Percentiles rank a stretch among this genome's conserved stretches.
phyloP scores from a whole-genome alignment of 2,113 vertebrate genomes.

The Phalacrocorax carbo region DNA sequence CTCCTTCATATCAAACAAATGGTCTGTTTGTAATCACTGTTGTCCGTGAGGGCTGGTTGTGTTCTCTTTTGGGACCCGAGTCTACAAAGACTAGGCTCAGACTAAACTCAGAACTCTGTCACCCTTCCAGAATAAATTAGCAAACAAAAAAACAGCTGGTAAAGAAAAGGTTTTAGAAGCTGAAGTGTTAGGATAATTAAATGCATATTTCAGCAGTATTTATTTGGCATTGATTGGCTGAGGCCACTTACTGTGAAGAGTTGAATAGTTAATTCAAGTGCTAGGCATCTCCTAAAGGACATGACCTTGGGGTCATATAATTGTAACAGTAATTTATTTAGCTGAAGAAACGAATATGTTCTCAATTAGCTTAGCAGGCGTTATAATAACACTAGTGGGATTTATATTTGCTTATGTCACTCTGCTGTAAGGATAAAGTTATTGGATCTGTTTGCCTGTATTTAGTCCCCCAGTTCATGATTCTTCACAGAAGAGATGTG shows the following conservation, averaged over 20 bases:
- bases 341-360: conserved; percentile 70
- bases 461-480: conserved; percentile 45
- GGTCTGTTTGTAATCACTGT: not conserved
- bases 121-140: conserved; percentile 53
- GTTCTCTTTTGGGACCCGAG: not conserved
- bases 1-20: not conserved
- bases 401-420: conserved; percentile 72
- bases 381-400: conserved; percentile 69
- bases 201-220: conserved; percentile 75
- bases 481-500: conserved; percentile 33
- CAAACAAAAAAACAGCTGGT: conserved; percentile 25
- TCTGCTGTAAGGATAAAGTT: conserved; percentile 52
- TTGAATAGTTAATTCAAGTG: conserved; percentile 69
- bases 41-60: not conserved
- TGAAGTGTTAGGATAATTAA: conserved; percentile 72
- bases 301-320: conserved; percentile 73
- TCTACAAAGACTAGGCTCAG: not conserved
- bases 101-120: conserved; percentile 42
- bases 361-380: conserved; percentile 72
- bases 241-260: conserved; percentile 66
- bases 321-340: conserved; percentile 76
- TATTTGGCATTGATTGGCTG: conserved; percentile 73
- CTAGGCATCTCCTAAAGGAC: conserved; percentile 68
- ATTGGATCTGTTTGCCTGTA: conserved; percentile 48
- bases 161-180: conserved; percentile 35